Percentiles rank a stretch among this genome's conserved stretches.
phyloP scores from a whole-genome alignment of 1,140 invertebrate species.

The Rhopalosiphum maidis region DNA sequence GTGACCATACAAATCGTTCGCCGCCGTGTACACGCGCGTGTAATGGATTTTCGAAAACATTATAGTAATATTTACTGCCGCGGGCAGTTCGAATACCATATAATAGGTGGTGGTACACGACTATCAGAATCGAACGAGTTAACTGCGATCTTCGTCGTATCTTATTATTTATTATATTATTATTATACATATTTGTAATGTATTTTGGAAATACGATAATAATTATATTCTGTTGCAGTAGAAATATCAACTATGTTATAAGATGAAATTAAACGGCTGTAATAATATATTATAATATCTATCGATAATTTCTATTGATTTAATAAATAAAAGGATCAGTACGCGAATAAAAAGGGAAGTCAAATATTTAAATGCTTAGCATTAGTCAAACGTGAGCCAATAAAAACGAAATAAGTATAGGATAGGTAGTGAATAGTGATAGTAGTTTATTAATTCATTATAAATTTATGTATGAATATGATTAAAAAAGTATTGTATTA shows the following conservation, averaged over 20 bases:
- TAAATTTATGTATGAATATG: background rate
- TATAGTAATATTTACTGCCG: background rate
- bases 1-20: background rate
- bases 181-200: background rate
- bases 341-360: too few species aligned
- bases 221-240: too few species aligned
- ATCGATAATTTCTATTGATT: background rate
- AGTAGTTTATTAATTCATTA: background rate
- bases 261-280: background rate
- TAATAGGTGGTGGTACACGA: background rate
- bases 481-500: background rate
- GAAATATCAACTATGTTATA: too few species aligned
- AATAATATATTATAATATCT: too few species aligned
- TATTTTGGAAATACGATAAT: too few species aligned
- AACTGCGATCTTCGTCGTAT: background rate
- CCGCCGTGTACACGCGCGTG: background rate
- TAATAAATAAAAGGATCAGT: background rate
- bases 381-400: background rate
- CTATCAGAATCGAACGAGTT: background rate
- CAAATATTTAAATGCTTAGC: too few species aligned
- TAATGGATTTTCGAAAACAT: slow-evolving; percentile 10
- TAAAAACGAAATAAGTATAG: background rate
- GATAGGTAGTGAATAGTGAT: too few species aligned
- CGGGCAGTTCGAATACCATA: background rate
- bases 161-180: too few species aligned